Evolutionary conservation across 2,888 invertebrate genomes (phyloP), one percentile per base, ranked within the genome.

Genomic region (Rutpela maculata): DNA sequence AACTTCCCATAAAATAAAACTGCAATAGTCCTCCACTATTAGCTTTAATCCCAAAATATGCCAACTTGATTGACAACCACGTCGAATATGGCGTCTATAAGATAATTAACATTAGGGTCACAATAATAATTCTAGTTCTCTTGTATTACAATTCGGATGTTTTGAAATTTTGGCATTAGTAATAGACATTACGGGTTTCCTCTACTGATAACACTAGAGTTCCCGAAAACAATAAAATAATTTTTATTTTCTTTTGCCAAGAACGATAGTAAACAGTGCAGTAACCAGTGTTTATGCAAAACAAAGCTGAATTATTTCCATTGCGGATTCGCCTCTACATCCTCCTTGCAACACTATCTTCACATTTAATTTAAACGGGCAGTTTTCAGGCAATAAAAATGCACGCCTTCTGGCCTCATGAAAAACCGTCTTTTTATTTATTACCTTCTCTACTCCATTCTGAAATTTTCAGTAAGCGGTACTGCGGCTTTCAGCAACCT

Each of bases 331-430:
- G 81, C 85, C 82, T 84, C 83, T 81, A 82, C 84, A 84, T 85
- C 85, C 84, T 84, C 85, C 85, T 85, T 86, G 86, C 84, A 85
- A 87, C 87, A 88, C 88, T 90, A 90, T 89, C 89, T 90, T 89
- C 87, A 86, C 87, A 88, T 90, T 89, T 90, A 90, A 90, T 90
- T 90, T 89, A 90, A 90, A 90, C 88, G 89, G 88, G 88, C 89
- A 89, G 88, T 90, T 90, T 90, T 89, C 89, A 87, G 88, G 89
- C 88, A 89, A 90, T 90, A 90, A 90, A 90, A 90, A 90, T 90
- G 90, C 89, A 90, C 90, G 89, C 90, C 90, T 90, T 89, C 89
- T 90, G 89, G 88, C 88, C 88, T 87, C 88, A 87, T 88, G 88
- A 89, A 89, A 89, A 89, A 89, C 87, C 88, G 88, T 88, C 88